phyloP scores from a whole-genome alignment of 2,797 vertebrate genomes.

The Poeciliopsis paucimaculata region DNA sequence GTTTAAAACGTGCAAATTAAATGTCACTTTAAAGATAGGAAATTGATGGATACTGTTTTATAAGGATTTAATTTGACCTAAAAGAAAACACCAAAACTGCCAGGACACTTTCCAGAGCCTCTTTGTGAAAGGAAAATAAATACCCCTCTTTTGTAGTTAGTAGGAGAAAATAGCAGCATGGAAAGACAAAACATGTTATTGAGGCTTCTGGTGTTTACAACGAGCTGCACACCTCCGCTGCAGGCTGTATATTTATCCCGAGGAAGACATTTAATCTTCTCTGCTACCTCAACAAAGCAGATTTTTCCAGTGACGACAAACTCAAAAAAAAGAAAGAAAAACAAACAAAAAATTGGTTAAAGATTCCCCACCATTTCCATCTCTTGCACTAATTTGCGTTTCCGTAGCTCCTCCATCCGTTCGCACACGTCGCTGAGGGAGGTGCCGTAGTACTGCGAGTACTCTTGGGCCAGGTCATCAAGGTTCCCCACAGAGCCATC shows the following conservation, averaged over 20 bases:
- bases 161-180: conserved; percentile 5
- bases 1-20: not conserved
- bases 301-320: not conserved
- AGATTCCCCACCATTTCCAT: conserved; percentile 82
- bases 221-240: not conserved
- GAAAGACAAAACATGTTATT: conserved; percentile 3
- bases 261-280: not conserved
- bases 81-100: not conserved
- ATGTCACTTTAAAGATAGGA: not conserved
- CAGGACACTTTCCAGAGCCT: not conserved
- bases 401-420: conserved; percentile 95
- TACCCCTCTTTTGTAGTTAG: not conserved
- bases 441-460: conserved; percentile 94
- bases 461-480: conserved; percentile 91
- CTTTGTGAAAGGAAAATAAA: not conserved
- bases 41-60: not conserved
- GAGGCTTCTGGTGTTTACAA: not conserved
- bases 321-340: too few species aligned
- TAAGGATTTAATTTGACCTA: not conserved
- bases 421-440: conserved; percentile 91
- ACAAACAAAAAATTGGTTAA: not conserved
- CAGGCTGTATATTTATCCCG: not conserved
- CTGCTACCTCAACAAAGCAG: not conserved
- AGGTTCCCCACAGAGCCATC: conserved; percentile 94
- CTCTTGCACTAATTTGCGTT: conserved; percentile 88